phyloP scores from a whole-genome alignment of 2,888 invertebrate species.

The Phyllotreta cruciferae region DNA sequence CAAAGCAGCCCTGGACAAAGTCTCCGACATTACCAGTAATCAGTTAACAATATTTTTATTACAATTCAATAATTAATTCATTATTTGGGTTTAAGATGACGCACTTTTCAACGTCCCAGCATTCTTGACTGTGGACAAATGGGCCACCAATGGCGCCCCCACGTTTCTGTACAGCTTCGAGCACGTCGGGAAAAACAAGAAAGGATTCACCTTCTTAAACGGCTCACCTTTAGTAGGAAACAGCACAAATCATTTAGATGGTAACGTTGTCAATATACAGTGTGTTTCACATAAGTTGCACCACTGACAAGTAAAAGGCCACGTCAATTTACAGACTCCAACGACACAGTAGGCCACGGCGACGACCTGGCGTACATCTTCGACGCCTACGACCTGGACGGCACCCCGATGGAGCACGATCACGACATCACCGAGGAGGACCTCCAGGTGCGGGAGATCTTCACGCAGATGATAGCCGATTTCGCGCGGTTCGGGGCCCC shows the following conservation, averaged over 20 bases:
- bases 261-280: slow-evolving; percentile 33
- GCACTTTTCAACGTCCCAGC: slow-evolving; percentile 81
- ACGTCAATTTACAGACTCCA: slow-evolving; percentile 32
- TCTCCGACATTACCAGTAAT: slow-evolving; percentile 68
- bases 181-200: slow-evolving; percentile 68
- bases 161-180: slow-evolving; percentile 80
- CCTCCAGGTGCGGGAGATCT: slow-evolving; percentile 68
- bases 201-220: slow-evolving; percentile 70
- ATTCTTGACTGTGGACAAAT: slow-evolving; percentile 73
- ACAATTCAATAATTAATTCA: no score
- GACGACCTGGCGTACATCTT: slow-evolving; percentile 78
- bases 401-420: slow-evolving; percentile 61
- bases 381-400: slow-evolving; percentile 69
- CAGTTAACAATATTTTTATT: slow-evolving; percentile 13
- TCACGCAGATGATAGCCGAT: slow-evolving; percentile 71
- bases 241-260: slow-evolving; percentile 35
- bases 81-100: slow-evolving; percentile 70
- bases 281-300: background rate
- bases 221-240: slow-evolving; percentile 70
- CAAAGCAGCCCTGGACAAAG: slow-evolving; percentile 63
- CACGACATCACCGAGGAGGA: slow-evolving; percentile 64
- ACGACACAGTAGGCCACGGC: slow-evolving; percentile 68
- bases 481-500: slow-evolving; percentile 67
- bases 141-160: slow-evolving; percentile 67
- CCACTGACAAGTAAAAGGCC: background rate